Base-by-base conservation (phyloP, 2,113 vertebrate species). In the Cyrtonyx montezumae region DNA sequence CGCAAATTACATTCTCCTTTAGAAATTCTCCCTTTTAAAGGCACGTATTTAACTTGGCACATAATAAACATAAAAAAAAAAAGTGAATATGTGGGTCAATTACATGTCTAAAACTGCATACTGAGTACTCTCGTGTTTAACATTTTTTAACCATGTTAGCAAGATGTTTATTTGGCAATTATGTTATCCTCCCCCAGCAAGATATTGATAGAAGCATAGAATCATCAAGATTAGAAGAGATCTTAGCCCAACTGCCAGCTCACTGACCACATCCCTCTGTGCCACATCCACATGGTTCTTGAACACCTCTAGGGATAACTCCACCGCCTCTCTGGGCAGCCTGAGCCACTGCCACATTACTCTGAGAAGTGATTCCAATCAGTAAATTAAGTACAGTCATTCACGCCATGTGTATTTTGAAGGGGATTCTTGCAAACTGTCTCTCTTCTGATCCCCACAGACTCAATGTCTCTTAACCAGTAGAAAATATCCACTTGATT, bases 1-100 rank as follows among this genome's bases (percentile, higher is more conserved):
- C 1, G 2, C 55, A 40, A 88, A 79, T 48, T 46, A 85, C 92
- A 40, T 43, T 53, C 14, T 43, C 1, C 0, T 36, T 76, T 14
- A 55, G 74, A 58, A 51, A 49, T 12, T n/a, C 23, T 23, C 55
- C 36, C 43, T 68, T 42, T 56, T 17, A 36, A 46, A 21, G 6
- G 5, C 20, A 1, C 3, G 3, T 5, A 5, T 4, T 22, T 5
- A 40, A 40, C 17, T 53, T 18, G 42, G 43, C 28, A 26, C 14
- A 25, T 49, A n/a, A 5, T 20, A 43, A 1, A 49, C 22, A 49
- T 13, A 23, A 18, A 53, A 53, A 16, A 28, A 30, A 30, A 30
- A 8, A 13, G 8, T 28, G 15, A 17, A 18, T 56, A n/a, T 53
- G 11, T 45, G 34, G 78, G 40, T 28, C 76, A 55, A 19, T 15